A percentile compares a stretch with the other conserved stretches of the same genome.
Evolutionary conservation across 1,140 invertebrate species (phyloP).

Genomic region (Drosophila watanabei): DNA sequence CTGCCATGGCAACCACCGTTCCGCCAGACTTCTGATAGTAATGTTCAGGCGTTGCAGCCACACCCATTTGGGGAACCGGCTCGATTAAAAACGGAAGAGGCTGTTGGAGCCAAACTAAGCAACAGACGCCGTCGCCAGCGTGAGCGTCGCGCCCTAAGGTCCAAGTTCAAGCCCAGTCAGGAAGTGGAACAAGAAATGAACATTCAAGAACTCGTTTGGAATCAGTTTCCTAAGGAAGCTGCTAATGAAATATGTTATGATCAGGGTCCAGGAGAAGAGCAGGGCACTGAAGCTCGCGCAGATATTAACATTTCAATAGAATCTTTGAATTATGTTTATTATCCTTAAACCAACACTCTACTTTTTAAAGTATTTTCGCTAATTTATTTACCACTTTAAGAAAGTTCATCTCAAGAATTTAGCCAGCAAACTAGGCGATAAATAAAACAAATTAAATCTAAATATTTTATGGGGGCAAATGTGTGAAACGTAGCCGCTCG

Average conservation of each 20-base stretch:
- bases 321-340: not conserved
- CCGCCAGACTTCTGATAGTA: not conserved
- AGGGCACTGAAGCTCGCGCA: not conserved
- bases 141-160: not conserved
- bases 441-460: conserved; percentile 58
- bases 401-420: not conserved
- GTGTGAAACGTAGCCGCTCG: conserved; percentile 27
- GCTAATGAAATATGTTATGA: not conserved
- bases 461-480: conserved; percentile 54
- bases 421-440: conserved; percentile 12
- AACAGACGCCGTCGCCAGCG: conserved; percentile 1
- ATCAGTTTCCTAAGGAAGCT: not conserved
- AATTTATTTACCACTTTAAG: not conserved
- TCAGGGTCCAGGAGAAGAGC: not conserved
- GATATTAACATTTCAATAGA: not conserved
- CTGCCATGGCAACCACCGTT: not conserved
- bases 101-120: no score
- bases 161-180: not conserved
- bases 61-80: not conserved
- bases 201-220: not conserved
- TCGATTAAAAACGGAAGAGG: rapidly evolving
- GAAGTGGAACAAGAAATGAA: not conserved
- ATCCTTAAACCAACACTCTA: not conserved
- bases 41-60: not conserved
- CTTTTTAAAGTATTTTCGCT: not conserved